Percentiles rank a stretch among this genome's conserved stretches.
phyloP scores from a whole-genome alignment of 1,140 invertebrate species.

The Microplitis demolitor region DNA sequence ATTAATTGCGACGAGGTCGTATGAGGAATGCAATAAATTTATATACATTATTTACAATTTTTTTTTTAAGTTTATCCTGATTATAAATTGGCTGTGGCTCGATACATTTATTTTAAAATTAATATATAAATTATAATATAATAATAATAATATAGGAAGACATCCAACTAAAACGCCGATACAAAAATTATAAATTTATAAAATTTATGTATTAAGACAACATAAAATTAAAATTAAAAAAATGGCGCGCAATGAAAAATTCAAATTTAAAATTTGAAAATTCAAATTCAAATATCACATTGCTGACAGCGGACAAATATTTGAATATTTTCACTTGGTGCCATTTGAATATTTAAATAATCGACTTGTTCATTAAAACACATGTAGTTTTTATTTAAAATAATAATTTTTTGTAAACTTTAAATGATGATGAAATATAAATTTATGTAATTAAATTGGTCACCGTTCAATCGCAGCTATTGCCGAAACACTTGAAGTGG shows the following conservation, averaged over 20 bases:
- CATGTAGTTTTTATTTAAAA: background rate
- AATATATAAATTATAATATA: background rate
- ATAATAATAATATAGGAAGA: background rate
- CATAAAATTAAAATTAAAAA: background rate
- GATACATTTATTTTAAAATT: background rate
- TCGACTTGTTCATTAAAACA: too few species aligned
- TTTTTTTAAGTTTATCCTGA: background rate
- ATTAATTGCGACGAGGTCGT: slow-evolving; percentile 35
- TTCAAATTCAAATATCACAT: too few species aligned
- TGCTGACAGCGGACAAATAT: too few species aligned
- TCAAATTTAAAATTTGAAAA: too few species aligned
- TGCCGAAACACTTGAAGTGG: slow-evolving; percentile 30
- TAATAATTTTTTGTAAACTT: background rate
- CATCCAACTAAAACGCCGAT: too few species aligned
- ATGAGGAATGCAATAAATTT: slow-evolving; percentile 52
- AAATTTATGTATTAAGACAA: too few species aligned
- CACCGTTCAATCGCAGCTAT: slow-evolving; percentile 48
- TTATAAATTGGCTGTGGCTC: background rate
- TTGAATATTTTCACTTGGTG: too few species aligned
- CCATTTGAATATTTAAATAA: too few species aligned
- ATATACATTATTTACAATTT: slow-evolving; percentile 55
- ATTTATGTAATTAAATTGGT: slow-evolving; percentile 35
- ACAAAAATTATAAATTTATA: too few species aligned
- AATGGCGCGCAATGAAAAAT: background rate
- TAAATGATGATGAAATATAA: background rate